Base-by-base conservation (phyloP, 2,797 vertebrate species). In the Gymnoscopelus braueri region DNA sequence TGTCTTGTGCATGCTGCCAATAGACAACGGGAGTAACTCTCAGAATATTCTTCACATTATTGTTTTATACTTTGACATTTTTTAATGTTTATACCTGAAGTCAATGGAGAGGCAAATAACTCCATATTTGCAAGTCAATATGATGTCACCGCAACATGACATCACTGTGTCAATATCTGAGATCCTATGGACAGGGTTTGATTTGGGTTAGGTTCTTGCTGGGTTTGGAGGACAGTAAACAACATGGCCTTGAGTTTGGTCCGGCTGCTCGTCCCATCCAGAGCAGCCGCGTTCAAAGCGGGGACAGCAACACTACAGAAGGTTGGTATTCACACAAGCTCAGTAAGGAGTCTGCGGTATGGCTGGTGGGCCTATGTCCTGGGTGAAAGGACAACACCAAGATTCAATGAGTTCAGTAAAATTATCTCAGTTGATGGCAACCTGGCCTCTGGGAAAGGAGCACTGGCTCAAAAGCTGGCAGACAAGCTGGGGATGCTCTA, bases 401-500 rank as follows among this genome's bases (percentile, higher is more conserved):
- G 77, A 7, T 86, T 99, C 14, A 93, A 68, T 0, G 49, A 88
- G 9, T 4, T 57, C 87, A 99, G 97, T 93, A 98, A 92, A 73
- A 92, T 99, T 71, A 81, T 94, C 67, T 92, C 95, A 0, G 88
- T 99, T 48, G 98, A 99, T 0, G 97, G 97, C 9, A 99, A 96
- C 59, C 23, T 99, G 15, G 90, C 93, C 0, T 94, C 93, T 0
- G 97, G 97, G 35, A 99, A 98, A 81, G 92, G 95, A 74, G 92
- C 75, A 0, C 79, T 99, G 4, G 97, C 96, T 0, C 84, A 94
- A 71, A 87, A 90, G 0, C 63, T 99, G 50, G 97, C 98, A 0
- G 92, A 97, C 7, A 91, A 82, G 1, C 84, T 99, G n/a, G 97
- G 94, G 61, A 92, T 98, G 94, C 93, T 92, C 4, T 94, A 99